A percentile compares a stretch with the other conserved stretches of the same genome.
These are phyloP conservation scores for Zootermopsis nevadensis DNA, from an alignment of 2,888 invertebrate genomes.

Conservation along the genomic window DNA sequence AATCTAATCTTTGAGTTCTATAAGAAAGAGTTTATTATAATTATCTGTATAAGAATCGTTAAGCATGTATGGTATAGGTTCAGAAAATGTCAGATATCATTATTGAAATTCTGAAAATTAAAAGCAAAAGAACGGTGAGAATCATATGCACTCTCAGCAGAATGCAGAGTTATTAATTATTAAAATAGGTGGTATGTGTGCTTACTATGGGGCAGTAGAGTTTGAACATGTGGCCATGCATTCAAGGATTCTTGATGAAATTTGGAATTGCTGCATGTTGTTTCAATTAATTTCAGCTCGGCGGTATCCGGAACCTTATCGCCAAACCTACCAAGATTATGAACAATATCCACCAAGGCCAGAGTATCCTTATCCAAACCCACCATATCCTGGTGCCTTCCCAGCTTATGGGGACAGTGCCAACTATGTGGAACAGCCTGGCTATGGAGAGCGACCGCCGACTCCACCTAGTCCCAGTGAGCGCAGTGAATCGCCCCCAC, in stretches of 20 bases:
- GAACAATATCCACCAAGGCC: conserved; percentile 68
- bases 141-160: too few relatives aligned
- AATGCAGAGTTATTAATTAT: too few relatives aligned
- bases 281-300: conserved; percentile 53
- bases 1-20: too few relatives aligned
- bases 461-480: conserved; percentile 70
- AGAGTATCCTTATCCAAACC: conserved; percentile 64
- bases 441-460: conserved; percentile 58
- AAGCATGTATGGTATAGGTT: too few relatives aligned
- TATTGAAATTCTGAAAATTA: too few relatives aligned
- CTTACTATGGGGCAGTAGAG: too few relatives aligned
- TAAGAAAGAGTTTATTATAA: too few relatives aligned
- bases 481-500: conserved; percentile 61
- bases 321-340: conserved; percentile 69
- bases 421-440: conserved; percentile 56
- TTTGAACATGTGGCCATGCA: background rate
- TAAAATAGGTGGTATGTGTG: too few relatives aligned
- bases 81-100: too few relatives aligned
- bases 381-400: conserved; percentile 57
- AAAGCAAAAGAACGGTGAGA: too few relatives aligned
- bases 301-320: conserved; percentile 61
- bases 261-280: conserved; percentile 21
- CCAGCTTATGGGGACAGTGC: conserved; percentile 55
- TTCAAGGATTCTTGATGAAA: background rate
- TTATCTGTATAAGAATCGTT: too few relatives aligned